Evolutionary conservation across 2,888 invertebrate species (phyloP).

Genomic region (Corythucha ciliata): DNA sequence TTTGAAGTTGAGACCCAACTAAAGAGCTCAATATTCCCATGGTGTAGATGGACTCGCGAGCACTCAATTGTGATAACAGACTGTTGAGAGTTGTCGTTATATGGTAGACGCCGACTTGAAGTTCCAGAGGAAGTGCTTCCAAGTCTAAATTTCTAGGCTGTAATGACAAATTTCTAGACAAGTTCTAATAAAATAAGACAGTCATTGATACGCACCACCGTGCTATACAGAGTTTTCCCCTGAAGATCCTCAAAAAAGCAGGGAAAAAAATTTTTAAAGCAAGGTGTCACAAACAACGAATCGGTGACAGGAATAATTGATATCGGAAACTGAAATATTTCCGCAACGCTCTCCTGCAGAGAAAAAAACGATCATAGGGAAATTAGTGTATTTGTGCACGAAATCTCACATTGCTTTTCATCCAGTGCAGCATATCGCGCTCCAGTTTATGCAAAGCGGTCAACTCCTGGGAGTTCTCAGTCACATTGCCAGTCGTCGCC

Average conservation of each 20-base stretch:
- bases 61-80: conserved; percentile 50
- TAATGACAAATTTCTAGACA: no score
- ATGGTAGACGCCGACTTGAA: conserved; percentile 43
- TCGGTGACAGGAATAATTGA: conserved; percentile 50
- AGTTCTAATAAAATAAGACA: no score
- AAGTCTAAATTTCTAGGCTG: conserved; percentile 41
- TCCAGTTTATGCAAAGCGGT: conserved; percentile 41
- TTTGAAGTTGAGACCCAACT: conserved; percentile 51
- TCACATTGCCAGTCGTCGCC: conserved; percentile 36
- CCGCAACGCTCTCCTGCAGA: conserved; percentile 50
- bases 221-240: conserved; percentile 8
- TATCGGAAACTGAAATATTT: conserved; percentile 53
- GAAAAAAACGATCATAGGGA: no score
- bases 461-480: conserved; percentile 41
- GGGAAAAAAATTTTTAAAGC: conserved; percentile 51
- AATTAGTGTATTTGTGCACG: no score
- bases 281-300: conserved; percentile 54
- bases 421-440: conserved; percentile 47
- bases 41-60: conserved; percentile 56
- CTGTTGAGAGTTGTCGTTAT: conserved; percentile 47
- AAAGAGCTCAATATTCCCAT: conserved; percentile 55
- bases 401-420: conserved; percentile 51
- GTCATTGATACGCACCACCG: no score
- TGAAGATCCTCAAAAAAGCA: conserved; percentile 39
- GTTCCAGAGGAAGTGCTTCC: conserved; percentile 42